A percentile compares a stretch with the other conserved stretches of the same genome.
These are phyloP conservation scores for Megaptera novaeangliae DNA, from an alignment of 2,113 vertebrate genomes.

Conservation along the genomic window DNA sequence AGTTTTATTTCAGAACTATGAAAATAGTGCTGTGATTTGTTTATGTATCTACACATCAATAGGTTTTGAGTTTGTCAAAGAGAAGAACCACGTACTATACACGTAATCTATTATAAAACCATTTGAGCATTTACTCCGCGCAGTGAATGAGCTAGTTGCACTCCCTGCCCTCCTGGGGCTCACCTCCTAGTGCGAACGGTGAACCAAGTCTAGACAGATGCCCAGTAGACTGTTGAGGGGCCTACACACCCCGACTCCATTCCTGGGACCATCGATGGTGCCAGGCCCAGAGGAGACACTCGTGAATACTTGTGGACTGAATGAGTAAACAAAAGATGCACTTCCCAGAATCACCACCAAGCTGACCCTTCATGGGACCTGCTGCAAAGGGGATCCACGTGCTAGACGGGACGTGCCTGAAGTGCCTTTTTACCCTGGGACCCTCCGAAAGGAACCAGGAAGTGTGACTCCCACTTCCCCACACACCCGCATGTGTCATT, in stretches of 20 bases:
- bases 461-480: neutral
- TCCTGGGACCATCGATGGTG: neutral
- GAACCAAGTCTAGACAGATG: neutral
- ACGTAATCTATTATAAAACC: neutral
- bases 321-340: neutral
- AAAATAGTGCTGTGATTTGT: neutral
- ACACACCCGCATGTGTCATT: neutral
- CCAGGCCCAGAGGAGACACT: neutral
- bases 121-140: neutral
- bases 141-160: neutral
- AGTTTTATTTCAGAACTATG: neutral
- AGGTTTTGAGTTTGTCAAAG: neutral
- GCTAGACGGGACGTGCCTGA: fast-evolving
- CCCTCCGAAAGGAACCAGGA: neutral
- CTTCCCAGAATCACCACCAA: neutral
- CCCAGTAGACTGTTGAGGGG: too few species aligned
- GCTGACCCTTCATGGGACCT: neutral
- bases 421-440: neutral
- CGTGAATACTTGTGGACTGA: neutral
- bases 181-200: fast-evolving
- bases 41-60: neutral
- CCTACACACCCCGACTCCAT: neutral
- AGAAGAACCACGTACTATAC: neutral
- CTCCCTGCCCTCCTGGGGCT: neutral
- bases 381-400: neutral